Conservation (phyloP, 35 echinoderm and acorn worm species). For the Nesometra sesokonis region DNA sequence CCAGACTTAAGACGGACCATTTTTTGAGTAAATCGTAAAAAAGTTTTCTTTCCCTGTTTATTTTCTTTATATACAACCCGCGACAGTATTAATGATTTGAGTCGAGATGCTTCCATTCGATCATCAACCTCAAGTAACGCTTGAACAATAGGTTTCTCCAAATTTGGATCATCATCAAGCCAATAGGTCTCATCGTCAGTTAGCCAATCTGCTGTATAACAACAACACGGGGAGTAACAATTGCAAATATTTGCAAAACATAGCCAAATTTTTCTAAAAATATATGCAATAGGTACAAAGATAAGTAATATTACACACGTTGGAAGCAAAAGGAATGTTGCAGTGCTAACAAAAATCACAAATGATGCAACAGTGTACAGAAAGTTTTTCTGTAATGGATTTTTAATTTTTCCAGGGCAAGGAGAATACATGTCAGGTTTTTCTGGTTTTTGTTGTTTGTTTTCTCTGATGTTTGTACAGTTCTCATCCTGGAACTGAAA, state of each 20-base stretch:
- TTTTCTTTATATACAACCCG: conserved; percentile 35
- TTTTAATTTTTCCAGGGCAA: not conserved
- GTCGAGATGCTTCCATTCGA: conserved; percentile 2
- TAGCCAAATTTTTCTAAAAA: not conserved
- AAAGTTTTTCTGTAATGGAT: not conserved
- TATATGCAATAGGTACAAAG: not conserved
- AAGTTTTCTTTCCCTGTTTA: conserved; percentile 24
- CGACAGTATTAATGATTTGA: conserved; percentile 15
- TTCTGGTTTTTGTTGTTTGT: not conserved
- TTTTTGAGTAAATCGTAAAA: conserved; percentile 30
- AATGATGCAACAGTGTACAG: not conserved
- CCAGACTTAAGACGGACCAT: conserved; percentile 8
- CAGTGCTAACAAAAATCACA: not conserved
- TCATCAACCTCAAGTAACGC: conserved; percentile 22
- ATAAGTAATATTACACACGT: not conserved
- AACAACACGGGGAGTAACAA: not conserved
- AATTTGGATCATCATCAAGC: conserved; percentile 28
- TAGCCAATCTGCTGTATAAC: not conserved
- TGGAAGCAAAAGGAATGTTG: conserved; percentile 3
- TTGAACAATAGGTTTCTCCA: conserved; percentile 29
- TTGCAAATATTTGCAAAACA: conserved; percentile 3
- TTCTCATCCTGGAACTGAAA: not conserved
- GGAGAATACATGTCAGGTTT: not conserved
- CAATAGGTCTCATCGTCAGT: not conserved
- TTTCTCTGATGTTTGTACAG: not conserved